Conservation (phyloP, 2,888 invertebrate genomes). For the Adineta ricciae region DNA sequence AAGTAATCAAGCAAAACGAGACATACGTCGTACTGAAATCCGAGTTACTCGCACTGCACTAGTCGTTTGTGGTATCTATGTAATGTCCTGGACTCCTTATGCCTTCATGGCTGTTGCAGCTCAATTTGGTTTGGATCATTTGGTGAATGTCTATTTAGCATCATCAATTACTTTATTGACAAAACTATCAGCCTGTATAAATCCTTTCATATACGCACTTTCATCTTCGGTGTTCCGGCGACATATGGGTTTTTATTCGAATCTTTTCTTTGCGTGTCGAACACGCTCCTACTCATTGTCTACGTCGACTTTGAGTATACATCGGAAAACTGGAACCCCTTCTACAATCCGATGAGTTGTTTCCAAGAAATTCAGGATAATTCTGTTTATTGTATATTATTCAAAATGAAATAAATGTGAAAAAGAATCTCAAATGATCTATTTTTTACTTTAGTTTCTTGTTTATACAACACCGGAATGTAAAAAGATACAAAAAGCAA, state of each 20-base stretch:
- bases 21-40: constrained; percentile 3
- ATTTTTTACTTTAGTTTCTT: neutral
- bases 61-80: constrained; percentile 18
- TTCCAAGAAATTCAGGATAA: too few relatives aligned
- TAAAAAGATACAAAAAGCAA: neutral
- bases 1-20: neutral
- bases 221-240: neutral
- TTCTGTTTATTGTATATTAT: too few relatives aligned
- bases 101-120: constrained; percentile 21
- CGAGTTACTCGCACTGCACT: constrained; percentile 22
- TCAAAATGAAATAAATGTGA: too few relatives aligned
- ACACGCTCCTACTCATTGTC: neutral
- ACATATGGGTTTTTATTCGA: neutral
- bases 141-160: constrained; percentile 17
- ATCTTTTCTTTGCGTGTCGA: neutral
- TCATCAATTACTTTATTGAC: constrained; percentile 24
- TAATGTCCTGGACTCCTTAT: constrained; percentile 31
- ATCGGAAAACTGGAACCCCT: neutral
- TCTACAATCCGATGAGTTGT: too few relatives aligned
- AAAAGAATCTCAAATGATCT: neutral
- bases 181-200: constrained; percentile 25
- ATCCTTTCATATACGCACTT: constrained; percentile 31
- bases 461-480: neutral
- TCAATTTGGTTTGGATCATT: constrained; percentile 16
- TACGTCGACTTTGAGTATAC: neutral